These are phyloP conservation scores for Parnassius mnemosyne DNA, from an alignment of 2,888 invertebrate species.

Conservation along the genomic window DNA sequence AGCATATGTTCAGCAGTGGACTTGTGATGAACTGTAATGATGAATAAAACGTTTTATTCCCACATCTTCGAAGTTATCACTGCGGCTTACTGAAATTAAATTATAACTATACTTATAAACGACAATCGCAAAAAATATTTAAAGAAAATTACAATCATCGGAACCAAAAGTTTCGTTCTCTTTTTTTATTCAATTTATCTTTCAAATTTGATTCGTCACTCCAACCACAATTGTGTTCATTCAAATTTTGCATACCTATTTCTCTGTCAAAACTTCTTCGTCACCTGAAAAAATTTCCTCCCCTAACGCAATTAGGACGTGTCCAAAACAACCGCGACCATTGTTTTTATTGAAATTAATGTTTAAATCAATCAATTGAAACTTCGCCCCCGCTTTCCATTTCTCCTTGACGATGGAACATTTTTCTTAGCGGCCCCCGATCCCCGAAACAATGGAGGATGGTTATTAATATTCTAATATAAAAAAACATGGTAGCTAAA, in stretches of 20 bases:
- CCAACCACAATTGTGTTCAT: conserved; percentile 15
- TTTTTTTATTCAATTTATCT: conserved; percentile 11
- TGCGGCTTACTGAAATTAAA: no score
- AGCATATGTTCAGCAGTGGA: no score
- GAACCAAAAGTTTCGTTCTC: background rate
- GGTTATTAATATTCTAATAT: conserved; percentile 76
- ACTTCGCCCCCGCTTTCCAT: conserved; percentile 43
- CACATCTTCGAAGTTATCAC: no score
- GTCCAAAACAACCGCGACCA: conserved; percentile 64
- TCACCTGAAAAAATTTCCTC: conserved; percentile 28
- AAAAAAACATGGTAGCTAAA: conserved; percentile 71
- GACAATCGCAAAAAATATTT: no score
- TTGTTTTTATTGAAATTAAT: conserved; percentile 79
- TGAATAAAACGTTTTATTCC: no score
- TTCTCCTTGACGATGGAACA: conserved; percentile 42
- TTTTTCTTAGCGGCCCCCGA: conserved; percentile 50
- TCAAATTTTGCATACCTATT: conserved; percentile 26
- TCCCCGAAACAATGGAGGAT: conserved; percentile 64
- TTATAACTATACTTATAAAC: no score
- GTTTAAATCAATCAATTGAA: conserved; percentile 76
- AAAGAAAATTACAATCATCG: no score
- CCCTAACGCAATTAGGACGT: conserved; percentile 59
- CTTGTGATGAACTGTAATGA: no score
- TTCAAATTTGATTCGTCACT: conserved; percentile 5
- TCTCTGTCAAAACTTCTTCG: conserved; percentile 27